Percentiles rank a stretch among this genome's conserved stretches.
Conservation (phyloP, 2,888 invertebrate genomes). For the Erannis defoliaria region DNA sequence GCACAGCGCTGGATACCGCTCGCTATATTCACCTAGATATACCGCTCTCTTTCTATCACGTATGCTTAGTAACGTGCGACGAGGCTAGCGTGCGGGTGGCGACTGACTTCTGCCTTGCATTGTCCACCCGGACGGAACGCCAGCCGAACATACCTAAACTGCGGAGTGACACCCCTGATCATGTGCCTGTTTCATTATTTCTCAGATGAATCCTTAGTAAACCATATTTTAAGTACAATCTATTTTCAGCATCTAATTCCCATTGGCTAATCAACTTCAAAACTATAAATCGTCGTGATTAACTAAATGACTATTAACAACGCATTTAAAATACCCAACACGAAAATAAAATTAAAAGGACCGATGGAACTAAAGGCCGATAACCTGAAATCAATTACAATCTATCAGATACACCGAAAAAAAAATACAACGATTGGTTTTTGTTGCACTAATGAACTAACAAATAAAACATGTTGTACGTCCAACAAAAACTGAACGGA, state of each 20-base stretch:
- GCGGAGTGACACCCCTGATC: too few relatives aligned
- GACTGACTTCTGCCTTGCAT: too few relatives aligned
- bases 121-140: too few relatives aligned
- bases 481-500: slow-evolving; percentile 2
- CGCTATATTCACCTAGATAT: too few relatives aligned
- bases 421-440: slow-evolving; percentile 42
- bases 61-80: too few relatives aligned
- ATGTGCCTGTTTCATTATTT: not conserved
- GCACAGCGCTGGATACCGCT: too few relatives aligned
- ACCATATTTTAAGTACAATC: not conserved
- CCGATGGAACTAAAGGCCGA: slow-evolving; percentile 32
- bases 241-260: not conserved
- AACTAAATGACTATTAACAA: not conserved
- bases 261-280: not conserved
- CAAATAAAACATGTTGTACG: slow-evolving; percentile 30
- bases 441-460: slow-evolving; percentile 47
- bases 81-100: too few relatives aligned
- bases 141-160: too few relatives aligned
- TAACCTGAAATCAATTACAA: slow-evolving; percentile 45
- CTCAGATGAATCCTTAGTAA: not conserved
- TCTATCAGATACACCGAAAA: slow-evolving; percentile 43
- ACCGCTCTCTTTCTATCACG: too few relatives aligned
- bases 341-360: slow-evolving; percentile 17
- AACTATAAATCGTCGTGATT: slow-evolving; percentile 1
- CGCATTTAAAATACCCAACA: slow-evolving; percentile 1